Conservation (phyloP, 2,797 vertebrate species). For the Gymnothorax javanicus region DNA sequence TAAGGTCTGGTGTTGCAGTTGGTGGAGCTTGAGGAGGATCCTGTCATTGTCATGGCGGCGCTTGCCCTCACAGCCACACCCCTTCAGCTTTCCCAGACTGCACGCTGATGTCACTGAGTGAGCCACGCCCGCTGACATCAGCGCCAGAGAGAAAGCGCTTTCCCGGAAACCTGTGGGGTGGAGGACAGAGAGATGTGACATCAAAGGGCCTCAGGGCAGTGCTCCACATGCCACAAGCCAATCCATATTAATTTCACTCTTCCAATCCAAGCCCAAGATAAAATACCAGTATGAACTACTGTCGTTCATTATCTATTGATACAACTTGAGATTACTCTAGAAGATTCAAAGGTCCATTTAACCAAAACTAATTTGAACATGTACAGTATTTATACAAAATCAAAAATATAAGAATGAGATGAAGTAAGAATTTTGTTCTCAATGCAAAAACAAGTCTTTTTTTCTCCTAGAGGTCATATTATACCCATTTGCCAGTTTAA, state of each 20-base stretch:
- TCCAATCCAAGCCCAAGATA: neutral
- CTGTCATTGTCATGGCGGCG: slow-evolving; percentile 81
- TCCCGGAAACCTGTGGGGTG: slow-evolving; percentile 82
- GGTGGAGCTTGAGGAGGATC: slow-evolving; percentile 84
- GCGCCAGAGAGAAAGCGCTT: slow-evolving; percentile 87
- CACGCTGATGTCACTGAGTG: slow-evolving; percentile 90
- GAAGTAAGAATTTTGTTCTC: neutral
- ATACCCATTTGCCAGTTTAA: no score
- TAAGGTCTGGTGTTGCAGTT: slow-evolving; percentile 85
- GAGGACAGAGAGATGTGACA: neutral
- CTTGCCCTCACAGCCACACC: slow-evolving; percentile 87
- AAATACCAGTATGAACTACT: neutral
- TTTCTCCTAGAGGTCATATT: no score
- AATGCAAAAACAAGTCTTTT: no score
- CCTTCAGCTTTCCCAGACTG: slow-evolving; percentile 88
- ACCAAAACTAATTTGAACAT: neutral
- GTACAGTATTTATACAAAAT: neutral
- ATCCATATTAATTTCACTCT: neutral
- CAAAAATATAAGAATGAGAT: neutral
- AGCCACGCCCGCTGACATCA: slow-evolving; percentile 89
- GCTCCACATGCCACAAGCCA: neutral
- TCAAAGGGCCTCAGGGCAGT: neutral
- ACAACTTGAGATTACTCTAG: neutral
- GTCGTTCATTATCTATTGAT: neutral
- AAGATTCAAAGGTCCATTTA: neutral